Evolutionary conservation across 2,797 vertebrate species (phyloP).

Genomic region (Rhincodon typus): DNA sequence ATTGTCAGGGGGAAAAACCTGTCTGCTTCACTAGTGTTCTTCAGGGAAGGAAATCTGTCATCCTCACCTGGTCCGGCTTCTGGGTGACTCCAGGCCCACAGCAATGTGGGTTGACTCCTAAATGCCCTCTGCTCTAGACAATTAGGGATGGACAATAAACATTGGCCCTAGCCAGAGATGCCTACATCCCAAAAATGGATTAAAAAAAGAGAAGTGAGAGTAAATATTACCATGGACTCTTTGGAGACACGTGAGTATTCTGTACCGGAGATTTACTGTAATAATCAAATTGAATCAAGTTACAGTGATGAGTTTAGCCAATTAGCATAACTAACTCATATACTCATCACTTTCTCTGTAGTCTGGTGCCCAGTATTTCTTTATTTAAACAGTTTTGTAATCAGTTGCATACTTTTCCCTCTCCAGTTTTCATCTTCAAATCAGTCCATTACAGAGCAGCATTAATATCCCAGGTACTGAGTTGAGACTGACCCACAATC

Average conservation of each 20-base stretch:
- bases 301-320: neutral
- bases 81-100: too few species aligned
- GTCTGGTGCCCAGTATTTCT: neutral
- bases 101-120: too few species aligned
- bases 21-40: too few species aligned
- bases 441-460: neutral
- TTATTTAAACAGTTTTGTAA: neutral
- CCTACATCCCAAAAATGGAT: too few species aligned
- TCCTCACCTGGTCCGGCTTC: too few species aligned
- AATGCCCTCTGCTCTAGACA: too few species aligned
- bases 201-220: neutral
- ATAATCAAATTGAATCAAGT: neutral
- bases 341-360: neutral
- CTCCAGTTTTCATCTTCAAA: neutral
- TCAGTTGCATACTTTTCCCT: neutral
- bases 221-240: neutral
- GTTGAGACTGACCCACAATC: neutral
- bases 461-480: neutral
- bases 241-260: too few species aligned
- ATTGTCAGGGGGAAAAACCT: too few species aligned
- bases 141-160: too few species aligned
- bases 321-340: neutral
- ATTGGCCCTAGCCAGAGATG: too few species aligned
- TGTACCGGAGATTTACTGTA: neutral
- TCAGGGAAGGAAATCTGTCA: too few species aligned